Evolutionary conservation across 2,797 vertebrate genomes (phyloP).

Genomic region (Bucorvus abyssinicus): DNA sequence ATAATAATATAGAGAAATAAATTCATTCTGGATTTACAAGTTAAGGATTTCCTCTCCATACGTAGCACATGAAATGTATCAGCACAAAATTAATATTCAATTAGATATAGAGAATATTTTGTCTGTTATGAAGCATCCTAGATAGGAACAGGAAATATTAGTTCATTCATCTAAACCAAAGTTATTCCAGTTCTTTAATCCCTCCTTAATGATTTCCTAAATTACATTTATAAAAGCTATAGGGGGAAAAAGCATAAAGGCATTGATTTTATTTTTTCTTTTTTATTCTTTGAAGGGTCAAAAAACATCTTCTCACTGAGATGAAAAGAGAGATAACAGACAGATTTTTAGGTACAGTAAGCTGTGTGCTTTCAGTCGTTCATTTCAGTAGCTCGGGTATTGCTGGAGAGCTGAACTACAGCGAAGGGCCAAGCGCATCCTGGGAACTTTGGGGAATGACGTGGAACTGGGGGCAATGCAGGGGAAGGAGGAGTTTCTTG

Average conservation of each 20-base stretch:
- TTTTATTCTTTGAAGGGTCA: background rate
- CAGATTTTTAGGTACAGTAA: background rate
- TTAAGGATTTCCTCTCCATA: background rate
- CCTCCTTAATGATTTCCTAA: background rate
- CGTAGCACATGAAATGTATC: background rate
- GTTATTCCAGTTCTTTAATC: background rate
- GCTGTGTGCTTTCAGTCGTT: background rate
- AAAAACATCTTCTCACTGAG: background rate
- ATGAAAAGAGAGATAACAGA: background rate
- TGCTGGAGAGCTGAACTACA: background rate
- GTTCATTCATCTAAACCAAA: background rate
- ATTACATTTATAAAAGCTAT: background rate
- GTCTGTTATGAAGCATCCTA: background rate
- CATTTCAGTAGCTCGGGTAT: background rate
- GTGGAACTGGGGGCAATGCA: background rate
- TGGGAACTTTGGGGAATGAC: background rate
- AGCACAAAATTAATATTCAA: background rate
- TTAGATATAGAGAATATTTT: background rate
- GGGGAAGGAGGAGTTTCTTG: background rate
- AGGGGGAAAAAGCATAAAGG: background rate
- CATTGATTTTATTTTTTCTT: background rate
- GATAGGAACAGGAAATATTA: background rate
- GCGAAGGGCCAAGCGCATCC: background rate
- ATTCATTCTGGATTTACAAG: background rate
- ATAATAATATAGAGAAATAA: background rate